Evolutionary conservation across 2,888 invertebrate genomes (phyloP).

Genomic region (Capitulum mitella): DNA sequence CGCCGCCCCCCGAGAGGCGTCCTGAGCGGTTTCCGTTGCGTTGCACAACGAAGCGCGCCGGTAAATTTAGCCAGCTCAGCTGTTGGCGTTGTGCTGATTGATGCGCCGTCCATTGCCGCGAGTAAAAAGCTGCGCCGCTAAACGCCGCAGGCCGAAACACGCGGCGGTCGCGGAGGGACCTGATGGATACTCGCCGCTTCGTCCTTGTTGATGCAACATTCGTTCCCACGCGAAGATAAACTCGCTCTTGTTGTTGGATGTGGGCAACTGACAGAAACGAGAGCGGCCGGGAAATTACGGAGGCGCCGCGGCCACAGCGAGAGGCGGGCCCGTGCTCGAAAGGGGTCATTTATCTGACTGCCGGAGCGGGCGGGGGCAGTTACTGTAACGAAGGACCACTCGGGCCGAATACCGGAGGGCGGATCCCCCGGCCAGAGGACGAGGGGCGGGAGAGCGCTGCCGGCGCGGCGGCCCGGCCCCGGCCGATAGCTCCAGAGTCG

Average conservation of each 20-base stretch:
- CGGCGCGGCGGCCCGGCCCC: too few species aligned
- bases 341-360: neutral
- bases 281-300: neutral
- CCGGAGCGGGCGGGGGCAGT: neutral
- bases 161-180: neutral
- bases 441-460: neutral
- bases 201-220: neutral
- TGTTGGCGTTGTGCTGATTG: neutral
- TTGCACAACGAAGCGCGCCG: neutral
- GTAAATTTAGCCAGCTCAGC: constrained; percentile 3
- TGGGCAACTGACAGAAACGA: neutral
- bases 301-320: neutral
- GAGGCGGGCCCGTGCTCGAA: neutral
- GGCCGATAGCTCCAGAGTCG: neutral
- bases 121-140: neutral
- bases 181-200: neutral
- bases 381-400: neutral
- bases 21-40: neutral
- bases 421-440: neutral
- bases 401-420: neutral
- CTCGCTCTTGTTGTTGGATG: constrained; percentile 3
- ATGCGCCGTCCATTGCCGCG: neutral
- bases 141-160: neutral
- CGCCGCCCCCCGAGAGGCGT: neutral
- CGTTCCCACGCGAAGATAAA: constrained; percentile 9